Evolutionary conservation across 2,888 invertebrate species (phyloP).

Genomic region (Microctonus aethiopoides): DNA sequence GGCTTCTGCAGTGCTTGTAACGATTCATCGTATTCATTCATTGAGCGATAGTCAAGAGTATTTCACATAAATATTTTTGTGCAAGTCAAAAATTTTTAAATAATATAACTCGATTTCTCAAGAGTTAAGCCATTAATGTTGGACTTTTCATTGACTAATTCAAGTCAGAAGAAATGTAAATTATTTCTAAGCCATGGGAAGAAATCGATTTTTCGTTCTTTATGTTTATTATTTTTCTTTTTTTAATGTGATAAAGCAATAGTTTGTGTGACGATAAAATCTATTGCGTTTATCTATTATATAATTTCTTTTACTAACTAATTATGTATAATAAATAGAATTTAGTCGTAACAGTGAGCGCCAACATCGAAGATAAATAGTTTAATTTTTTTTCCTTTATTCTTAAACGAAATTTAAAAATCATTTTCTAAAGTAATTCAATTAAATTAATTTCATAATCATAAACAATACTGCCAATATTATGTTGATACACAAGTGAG

Average conservation of each 20-base stretch:
- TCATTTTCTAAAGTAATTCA: slow-evolving; percentile 17
- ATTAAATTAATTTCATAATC: slow-evolving; percentile 14
- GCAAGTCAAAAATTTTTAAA: background rate
- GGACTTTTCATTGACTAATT: background rate
- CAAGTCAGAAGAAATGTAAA: background rate
- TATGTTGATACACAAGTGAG: too few species aligned
- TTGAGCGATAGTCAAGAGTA: background rate
- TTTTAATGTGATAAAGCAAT: too few species aligned
- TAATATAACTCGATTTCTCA: too few species aligned
- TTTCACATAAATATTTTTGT: background rate
- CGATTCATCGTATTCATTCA: background rate
- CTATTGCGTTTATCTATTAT: too few species aligned
- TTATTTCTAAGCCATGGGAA: background rate
- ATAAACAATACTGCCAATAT: background rate
- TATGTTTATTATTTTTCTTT: too few species aligned
- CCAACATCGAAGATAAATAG: too few species aligned
- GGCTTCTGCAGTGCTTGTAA: background rate
- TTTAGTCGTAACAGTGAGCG: too few species aligned
- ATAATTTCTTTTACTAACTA: too few species aligned
- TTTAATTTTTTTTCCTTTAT: background rate
- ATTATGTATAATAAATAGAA: too few species aligned
- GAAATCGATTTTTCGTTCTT: background rate
- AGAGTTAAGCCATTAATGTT: background rate
- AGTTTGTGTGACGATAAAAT: too few species aligned
- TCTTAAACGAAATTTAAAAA: background rate